Evolutionary conservation across 2,113 vertebrate species (phyloP).

Genomic region (Hypanus sabinus): DNA sequence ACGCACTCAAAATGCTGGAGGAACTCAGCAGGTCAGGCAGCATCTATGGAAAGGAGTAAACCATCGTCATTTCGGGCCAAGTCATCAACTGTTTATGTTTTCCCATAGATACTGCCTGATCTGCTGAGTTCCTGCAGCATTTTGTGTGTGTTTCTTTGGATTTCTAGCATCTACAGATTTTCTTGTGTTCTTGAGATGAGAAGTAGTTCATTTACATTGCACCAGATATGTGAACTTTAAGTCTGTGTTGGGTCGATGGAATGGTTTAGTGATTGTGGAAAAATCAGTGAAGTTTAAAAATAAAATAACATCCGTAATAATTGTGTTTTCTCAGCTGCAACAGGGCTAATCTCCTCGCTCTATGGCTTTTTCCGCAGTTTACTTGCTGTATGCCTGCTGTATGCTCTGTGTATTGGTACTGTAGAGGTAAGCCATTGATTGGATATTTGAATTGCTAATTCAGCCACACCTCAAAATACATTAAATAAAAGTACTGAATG

Average conservation of each 20-base stretch:
- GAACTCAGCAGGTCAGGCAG: too few species aligned
- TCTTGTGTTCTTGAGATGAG: neutral
- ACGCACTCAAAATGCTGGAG: too few species aligned
- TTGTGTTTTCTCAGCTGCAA: slow-evolving; percentile 66
- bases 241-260: neutral
- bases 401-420: slow-evolving; percentile 80
- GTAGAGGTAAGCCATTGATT: slow-evolving; percentile 68
- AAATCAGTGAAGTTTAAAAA: neutral
- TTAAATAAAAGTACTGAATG: neutral
- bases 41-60: too few species aligned
- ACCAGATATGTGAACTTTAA: neutral
- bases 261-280: neutral
- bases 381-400: slow-evolving; percentile 64
- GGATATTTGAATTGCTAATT: neutral
- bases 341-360: slow-evolving; percentile 71
- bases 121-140: too few species aligned
- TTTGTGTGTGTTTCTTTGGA: too few species aligned
- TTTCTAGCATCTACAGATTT: too few species aligned
- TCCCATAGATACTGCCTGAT: too few species aligned
- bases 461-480: neutral
- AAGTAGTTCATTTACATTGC: too few species aligned
- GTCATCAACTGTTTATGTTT: too few species aligned
- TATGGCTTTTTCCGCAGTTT: slow-evolving; percentile 78
- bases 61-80: too few species aligned
- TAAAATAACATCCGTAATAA: neutral